Evolutionary conservation across 2,888 invertebrate species (phyloP), one percentile per base, ranked within the genome.

Genomic region (Spodoptera picta): DNA sequence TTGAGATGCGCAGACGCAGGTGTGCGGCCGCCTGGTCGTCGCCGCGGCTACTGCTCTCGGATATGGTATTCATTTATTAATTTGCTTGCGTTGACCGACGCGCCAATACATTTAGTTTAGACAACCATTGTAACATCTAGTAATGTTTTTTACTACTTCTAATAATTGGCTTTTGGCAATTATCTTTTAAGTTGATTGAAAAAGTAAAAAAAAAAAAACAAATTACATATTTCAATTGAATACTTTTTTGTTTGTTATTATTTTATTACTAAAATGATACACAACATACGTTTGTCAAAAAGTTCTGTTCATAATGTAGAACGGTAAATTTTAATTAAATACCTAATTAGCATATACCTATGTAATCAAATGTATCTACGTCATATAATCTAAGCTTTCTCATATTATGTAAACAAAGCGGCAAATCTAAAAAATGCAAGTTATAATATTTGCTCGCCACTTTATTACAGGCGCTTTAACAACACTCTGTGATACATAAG

Each of bases 41-140:
- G 93, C 94, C 93, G 86, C 85, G 87, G 89, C 92, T 91, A 91
- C 92, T 89, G 87, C 90, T 90, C 90, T 91, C 89, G 87, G 89
- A 90, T 92, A 92, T 91, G 90, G 91, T 90, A 92, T 92, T 91
- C 92, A 92, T 93, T 92, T 94, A 93, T 93, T 93, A 93, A 93
- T 93, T 93, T 93, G 90, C 92, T 91, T 89, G 88, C 85, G 86
- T 87, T 91, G 90, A 91, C 90, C 89, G 87, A 85, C 87, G 85
- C 84, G 80, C 77, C 81, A 85, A 86, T 87, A 85, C 81, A 81
- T 87, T 87, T 83, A 81, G 82, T 81, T 72, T 67, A 74, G 69
- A 79, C 45, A 56, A 50, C 57, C 50, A 70, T 79, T 81, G 65
- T 79, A 59, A 14, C 69, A 27, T 27, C 4, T 27, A 45, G 47